These are phyloP conservation scores for Physella acuta DNA, from an alignment of 1,140 invertebrate genomes.

Conservation along the genomic window DNA sequence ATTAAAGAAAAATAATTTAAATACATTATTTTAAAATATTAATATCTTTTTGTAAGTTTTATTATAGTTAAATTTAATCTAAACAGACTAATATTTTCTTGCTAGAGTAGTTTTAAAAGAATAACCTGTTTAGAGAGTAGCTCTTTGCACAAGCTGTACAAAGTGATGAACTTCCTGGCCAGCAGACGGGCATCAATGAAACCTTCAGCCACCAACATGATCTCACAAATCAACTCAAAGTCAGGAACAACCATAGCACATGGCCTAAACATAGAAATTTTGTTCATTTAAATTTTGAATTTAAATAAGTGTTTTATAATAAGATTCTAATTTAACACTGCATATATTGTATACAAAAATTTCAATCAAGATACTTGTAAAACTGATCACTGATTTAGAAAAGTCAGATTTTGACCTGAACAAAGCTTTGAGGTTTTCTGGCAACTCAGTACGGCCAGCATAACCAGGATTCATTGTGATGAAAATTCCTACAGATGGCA, in stretches of 20 bases:
- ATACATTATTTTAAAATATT: too few relatives aligned
- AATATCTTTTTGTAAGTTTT: too few relatives aligned
- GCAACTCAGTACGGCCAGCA: conserved; percentile 88
- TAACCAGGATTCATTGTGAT: conserved; percentile 98
- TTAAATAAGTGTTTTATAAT: too few relatives aligned
- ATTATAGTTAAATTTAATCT: background rate
- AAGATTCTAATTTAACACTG: too few relatives aligned
- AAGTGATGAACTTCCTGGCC: conserved; percentile 92
- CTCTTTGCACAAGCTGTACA: conserved; percentile 93
- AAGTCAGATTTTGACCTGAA: too few relatives aligned
- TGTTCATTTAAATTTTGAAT: background rate
- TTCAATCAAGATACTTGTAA: too few relatives aligned
- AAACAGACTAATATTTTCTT: background rate
- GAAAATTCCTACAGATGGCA: conserved; percentile 87
- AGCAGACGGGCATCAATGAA: conserved; percentile 91
- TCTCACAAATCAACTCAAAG: conserved; percentile 96
- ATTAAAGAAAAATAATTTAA: too few relatives aligned
- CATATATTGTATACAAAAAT: too few relatives aligned
- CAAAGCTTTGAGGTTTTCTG: conserved; percentile 84
- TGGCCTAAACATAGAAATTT: conserved; percentile 68
- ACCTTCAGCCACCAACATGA: conserved; percentile 96
- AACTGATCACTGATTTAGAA: too few relatives aligned
- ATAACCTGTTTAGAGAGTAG: conserved; percentile 83
- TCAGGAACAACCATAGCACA: conserved; percentile 98
- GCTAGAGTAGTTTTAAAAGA: background rate